These are phyloP conservation scores for Cosmia pyralina DNA, from an alignment of 2,888 invertebrate genomes.

Conservation along the genomic window DNA sequence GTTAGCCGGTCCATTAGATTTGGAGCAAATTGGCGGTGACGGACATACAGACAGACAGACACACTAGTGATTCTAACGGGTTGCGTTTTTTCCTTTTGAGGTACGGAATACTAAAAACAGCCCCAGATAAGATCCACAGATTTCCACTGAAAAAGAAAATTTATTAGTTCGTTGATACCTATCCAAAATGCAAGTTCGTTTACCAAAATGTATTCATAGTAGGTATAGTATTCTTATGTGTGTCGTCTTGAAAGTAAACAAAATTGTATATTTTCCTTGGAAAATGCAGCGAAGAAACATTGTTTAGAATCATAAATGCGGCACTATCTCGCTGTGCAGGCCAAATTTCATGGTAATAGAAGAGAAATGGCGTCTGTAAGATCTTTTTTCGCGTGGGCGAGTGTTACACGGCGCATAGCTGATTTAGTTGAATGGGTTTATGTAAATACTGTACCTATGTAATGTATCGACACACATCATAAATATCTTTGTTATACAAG, in stretches of 20 bases:
- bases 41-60: too few relatives aligned
- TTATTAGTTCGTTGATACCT: neutral
- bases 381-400: conserved; percentile 25
- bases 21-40: too few relatives aligned
- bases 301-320: conserved; percentile 32
- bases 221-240: conserved; percentile 1
- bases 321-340: conserved; percentile 18
- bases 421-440: conserved; percentile 37
- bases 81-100: too few relatives aligned
- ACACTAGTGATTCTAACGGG: too few relatives aligned
- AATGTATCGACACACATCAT: conserved; percentile 45
- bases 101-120: neutral
- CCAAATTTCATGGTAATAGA: conserved; percentile 24
- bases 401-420: conserved; percentile 19
- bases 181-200: conserved; percentile 2
- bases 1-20: too few relatives aligned
- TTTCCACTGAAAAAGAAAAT: conserved; percentile 1
- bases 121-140: neutral
- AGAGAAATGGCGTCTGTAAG: conserved; percentile 7
- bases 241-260: conserved; percentile 23
- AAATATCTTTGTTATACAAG: conserved; percentile 45
- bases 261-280: conserved; percentile 29
- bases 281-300: conserved; percentile 48
- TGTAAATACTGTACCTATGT: conserved; percentile 53
- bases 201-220: neutral